A percentile compares a stretch with the other conserved stretches of the same genome.
Conservation (phyloP, 2,797 vertebrate species). For the Meda fulgida region DNA sequence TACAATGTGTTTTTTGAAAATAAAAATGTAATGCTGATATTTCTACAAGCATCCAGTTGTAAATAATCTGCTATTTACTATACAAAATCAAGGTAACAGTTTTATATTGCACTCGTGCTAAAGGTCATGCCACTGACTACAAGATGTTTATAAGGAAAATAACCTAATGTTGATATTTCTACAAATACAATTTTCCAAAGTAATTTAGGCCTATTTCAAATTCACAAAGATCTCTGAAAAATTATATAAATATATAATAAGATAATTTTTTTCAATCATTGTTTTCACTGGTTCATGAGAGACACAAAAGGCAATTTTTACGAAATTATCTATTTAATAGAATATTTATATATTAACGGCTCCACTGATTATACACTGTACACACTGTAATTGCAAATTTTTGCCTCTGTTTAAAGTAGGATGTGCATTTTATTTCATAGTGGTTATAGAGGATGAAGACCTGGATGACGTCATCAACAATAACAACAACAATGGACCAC, state of each 20-base stretch:
- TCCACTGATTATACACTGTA: not conserved
- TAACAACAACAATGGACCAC: conserved; percentile 42
- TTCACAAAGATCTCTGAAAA: not conserved
- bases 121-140: not conserved
- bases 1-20: not conserved
- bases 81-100: not conserved
- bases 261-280: not conserved
- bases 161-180: not conserved
- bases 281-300: not conserved
- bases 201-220: not conserved
- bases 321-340: not conserved
- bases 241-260: not conserved
- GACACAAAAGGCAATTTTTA: not conserved
- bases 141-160: not conserved
- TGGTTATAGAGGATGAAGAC: conserved; percentile 65
- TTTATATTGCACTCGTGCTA: not conserved
- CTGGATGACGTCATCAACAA: conserved; percentile 64
- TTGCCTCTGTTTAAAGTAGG: not conserved
- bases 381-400: not conserved
- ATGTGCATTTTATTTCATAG: conserved; percentile 45
- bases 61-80: not conserved
- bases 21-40: not conserved
- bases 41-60: not conserved
- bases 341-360: not conserved
- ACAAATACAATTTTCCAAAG: not conserved